Base-by-base conservation (phyloP, 2,888 invertebrate genomes). In the Macaria liturata region DNA sequence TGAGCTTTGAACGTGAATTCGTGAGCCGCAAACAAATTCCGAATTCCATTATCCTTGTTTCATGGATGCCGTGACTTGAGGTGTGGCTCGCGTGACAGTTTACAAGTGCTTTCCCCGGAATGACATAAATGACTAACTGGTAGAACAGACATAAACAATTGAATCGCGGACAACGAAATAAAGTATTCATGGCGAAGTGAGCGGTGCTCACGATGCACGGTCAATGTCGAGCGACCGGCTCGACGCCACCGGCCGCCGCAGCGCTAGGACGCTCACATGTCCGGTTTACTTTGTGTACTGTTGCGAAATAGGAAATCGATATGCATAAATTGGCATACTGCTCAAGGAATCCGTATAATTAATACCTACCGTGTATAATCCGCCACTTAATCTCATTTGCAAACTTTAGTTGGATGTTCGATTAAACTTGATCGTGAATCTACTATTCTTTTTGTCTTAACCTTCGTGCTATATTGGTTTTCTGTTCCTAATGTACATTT, bases 221-320 rank as follows among this genome's bases (percentile, higher is more conserved):
- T 75, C 82, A 83, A 80, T 80, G 81, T 74, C 79, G 75, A 76
- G 74, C 75, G 71, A 75, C 78, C 66, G 67, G 43, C 20, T 66
- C 71, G 67, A 1, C 8, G 42, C 42, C 42, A 53, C 49, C 49
- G 55, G 48, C 54, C 64, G 51, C 59, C 42, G 42, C 42, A 4
- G 20, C 57, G 47, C 57, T 59, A 46, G 51, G 50, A 56, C 55
- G 54, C 50, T 59, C 49, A 42, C 34, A 46, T 55, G 55, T 53
- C 59, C 59, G 52, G 49, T 52, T 56, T 34, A 49, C 46, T 53
- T 49, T 47, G 9, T 40, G 54, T 44, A 37, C 37, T 46, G 54
- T 39, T 54, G 52, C 52, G 37, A 59, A 59, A 54, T 59, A 48
- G 59, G 47, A 50, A 50, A 54, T 58, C 58, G 40, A 43, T 43